Evolutionary conservation across 2,888 invertebrate species (phyloP), one percentile per base, ranked within the genome.

Genomic region (Autographa pulchrina): DNA sequence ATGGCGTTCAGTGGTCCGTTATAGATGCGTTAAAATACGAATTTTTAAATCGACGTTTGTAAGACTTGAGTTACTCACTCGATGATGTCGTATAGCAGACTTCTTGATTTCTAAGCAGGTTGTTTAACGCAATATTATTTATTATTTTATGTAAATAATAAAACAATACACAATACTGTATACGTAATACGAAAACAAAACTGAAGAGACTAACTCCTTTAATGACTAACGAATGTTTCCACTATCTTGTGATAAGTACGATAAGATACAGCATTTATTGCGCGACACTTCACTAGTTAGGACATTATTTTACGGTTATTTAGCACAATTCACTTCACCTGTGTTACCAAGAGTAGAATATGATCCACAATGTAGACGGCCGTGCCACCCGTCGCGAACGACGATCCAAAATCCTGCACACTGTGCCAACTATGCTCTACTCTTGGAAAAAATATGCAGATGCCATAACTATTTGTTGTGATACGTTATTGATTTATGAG

Each of bases 311-410:
- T 52, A 48, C n/a, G 18, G 11, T 74, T 74, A 43, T 52, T 25
- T 67, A 63, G 31, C 54, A 70, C 72, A 62, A 59, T 68, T 68
- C 59, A 20, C 8, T 69, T 77, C 67, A 84, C 80, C 72, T 84
- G 76, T 60, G 66, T 41, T 61, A 62, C 78, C 62, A 62, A 64
- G 65, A 58, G 65, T 66, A 68, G 65, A 68, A 81, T 79, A 71
- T 70, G 70, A 75, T 66, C 61, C 66, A 68, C 74, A n/a, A 41
- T 76, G 70, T 72, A 70, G 68, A 74, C 77, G 71, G 80, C n/a
- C 77, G 73, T 68, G 56, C 48, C 56, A 54, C 35, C 52, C 38
- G 64, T 48, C 41, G 52, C 62, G 62, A 31, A 59, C 65, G 25
- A 52, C 62, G 56, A 69, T 68, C 38, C 63, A 68, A 66, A 66